Evolutionary conservation across 2,888 invertebrate genomes (phyloP), one percentile per base, ranked within the genome.

Genomic region (Scrobipalpa atriplicella): DNA sequence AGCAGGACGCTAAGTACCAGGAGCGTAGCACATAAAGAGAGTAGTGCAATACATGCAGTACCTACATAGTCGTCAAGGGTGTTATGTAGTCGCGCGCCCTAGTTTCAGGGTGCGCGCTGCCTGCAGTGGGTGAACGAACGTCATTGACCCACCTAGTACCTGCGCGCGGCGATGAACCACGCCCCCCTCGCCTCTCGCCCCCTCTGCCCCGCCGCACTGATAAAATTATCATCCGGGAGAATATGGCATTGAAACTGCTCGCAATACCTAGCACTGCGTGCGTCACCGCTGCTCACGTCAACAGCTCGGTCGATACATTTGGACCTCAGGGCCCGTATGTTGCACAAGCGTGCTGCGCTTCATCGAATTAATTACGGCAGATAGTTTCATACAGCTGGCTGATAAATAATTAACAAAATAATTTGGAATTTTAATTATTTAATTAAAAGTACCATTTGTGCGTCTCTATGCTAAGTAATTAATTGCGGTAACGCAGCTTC

Each of bases 111-210:
- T 76, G 78, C 79, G 81, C 70, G 29, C 29, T 29, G 29, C 29
- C 29, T 84, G 83, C 83, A 80, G 61, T 71, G 78, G 83, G 80
- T 82, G 78, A 83, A 83, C 75, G 82, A 80, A 80, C 84, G 83
- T 82, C 82, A 80, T 82, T 83, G 89, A 89, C 89, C 89, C 81
- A 87, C 78, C 85, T 85, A 83, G 82, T 83, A 84, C 85, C 86
- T 83, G 84, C 84, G 85, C 81, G 74, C 70, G 73, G 69, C 36
- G 60, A 16, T 54, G 19, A 61, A 67, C 29, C 70, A 43, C 68
- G 38, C 67, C 71, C 65, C 67, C 62, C 68, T 36, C 68, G 68
- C 68, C 68, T 60, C 67, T 39, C 67, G 68, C 69, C 68, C 64
- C 61, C 71, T 62, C 68, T 67, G 68, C 69, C 68, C 64, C 61